Conservation (phyloP, 2,113 vertebrate genomes). For the Muntiacus reevesi region DNA sequence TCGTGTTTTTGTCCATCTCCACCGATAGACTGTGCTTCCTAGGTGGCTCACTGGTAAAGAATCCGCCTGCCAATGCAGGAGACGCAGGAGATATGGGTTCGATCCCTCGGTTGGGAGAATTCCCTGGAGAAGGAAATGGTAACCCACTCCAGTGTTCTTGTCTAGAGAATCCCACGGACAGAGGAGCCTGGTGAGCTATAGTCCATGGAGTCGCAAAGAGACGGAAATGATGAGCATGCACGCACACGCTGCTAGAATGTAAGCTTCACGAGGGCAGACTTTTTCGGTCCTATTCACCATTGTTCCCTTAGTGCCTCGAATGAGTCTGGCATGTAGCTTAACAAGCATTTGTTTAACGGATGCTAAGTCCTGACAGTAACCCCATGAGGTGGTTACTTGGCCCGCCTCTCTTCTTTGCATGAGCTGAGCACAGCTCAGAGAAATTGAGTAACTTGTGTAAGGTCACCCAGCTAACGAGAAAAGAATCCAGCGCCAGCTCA, state of each 20-base stretch:
- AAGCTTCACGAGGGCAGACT: background rate
- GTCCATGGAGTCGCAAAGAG: background rate
- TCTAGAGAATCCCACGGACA: background rate
- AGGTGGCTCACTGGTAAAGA: background rate
- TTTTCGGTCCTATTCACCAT: background rate
- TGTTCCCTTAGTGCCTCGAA: background rate
- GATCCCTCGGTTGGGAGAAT: background rate
- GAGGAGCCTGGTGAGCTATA: background rate
- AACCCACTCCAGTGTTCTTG: background rate
- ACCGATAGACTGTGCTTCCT: background rate
- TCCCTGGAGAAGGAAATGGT: background rate
- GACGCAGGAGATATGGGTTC: accelerated
- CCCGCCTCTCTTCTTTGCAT: background rate
- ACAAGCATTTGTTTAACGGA: background rate
- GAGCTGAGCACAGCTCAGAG: background rate
- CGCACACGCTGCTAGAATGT: background rate
- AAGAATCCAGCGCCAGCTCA: background rate
- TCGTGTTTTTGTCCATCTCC: background rate
- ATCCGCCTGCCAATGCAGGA: background rate
- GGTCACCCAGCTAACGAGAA: background rate
- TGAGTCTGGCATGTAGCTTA: background rate
- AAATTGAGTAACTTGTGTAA: background rate
- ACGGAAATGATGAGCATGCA: background rate
- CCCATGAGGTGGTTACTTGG: background rate
- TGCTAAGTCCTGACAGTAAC: background rate